These are phyloP conservation scores for Acrocephalus kingi DNA, from an alignment of 2,113 vertebrate genomes.

Conservation along the genomic window DNA sequence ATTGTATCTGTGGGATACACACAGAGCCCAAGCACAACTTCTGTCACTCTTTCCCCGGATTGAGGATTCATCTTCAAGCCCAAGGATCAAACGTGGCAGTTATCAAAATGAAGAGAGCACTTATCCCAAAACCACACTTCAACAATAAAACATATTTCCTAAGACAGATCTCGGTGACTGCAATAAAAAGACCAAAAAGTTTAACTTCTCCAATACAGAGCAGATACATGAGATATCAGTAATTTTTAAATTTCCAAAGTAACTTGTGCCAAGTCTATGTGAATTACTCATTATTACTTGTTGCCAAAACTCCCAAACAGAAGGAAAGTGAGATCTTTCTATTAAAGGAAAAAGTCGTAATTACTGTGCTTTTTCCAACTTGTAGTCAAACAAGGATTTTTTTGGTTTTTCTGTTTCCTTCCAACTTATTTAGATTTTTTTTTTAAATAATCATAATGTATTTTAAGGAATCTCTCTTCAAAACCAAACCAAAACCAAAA, in stretches of 20 bases:
- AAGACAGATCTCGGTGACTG: slow-evolving; percentile 9
- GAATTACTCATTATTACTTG: background rate
- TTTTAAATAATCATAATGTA: background rate
- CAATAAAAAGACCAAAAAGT: background rate
- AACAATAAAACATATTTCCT: background rate
- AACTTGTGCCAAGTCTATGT: background rate
- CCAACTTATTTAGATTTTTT: background rate
- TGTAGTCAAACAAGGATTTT: background rate
- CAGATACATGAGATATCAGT: background rate
- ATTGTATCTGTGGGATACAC: background rate
- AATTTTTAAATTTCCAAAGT: background rate
- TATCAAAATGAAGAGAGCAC: background rate
- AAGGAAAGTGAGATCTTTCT: background rate
- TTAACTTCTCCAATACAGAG: background rate
- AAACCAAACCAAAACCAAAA: background rate
- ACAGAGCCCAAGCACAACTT: background rate
- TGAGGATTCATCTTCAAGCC: background rate
- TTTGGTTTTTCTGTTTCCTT: background rate
- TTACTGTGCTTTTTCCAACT: background rate
- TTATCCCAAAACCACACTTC: background rate
- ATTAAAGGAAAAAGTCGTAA: background rate
- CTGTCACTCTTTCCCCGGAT: background rate
- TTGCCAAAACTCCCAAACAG: background rate
- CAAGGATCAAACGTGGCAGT: background rate
- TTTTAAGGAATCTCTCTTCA: background rate